phyloP scores from a whole-genome alignment of 2,888 invertebrate species.

The Aporophyla lueneburgensis region DNA sequence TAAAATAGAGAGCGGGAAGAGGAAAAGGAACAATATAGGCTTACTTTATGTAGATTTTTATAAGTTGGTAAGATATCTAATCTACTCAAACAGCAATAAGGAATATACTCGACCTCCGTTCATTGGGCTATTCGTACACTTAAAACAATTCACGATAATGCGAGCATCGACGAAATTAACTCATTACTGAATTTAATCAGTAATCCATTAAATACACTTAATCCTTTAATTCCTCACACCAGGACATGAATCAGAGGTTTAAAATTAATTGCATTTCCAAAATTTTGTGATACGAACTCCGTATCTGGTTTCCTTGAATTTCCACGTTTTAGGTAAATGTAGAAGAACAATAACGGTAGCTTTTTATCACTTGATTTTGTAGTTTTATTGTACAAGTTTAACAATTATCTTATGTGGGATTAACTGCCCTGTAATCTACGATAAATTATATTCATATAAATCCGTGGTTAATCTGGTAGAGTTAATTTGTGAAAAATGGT shows the following conservation, averaged over 20 bases:
- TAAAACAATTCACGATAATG: not conserved
- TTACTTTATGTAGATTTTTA: not conserved
- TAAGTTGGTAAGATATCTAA: not conserved
- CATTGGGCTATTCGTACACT: not conserved
- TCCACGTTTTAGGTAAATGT: not conserved
- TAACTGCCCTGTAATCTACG: slow-evolving; percentile 69
- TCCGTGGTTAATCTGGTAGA: slow-evolving; percentile 39
- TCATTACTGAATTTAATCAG: slow-evolving; percentile 22
- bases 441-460: slow-evolving; percentile 80
- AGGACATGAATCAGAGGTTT: not conserved
- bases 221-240: not conserved
- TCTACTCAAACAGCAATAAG: not conserved
- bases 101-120: not conserved
- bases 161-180: slow-evolving; percentile 17
- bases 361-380: slow-evolving; percentile 49
- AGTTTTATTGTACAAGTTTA: slow-evolving; percentile 69
- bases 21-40: not conserved
- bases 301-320: slow-evolving; percentile 36
- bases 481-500: slow-evolving; percentile 76
- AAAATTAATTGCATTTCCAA: not conserved
- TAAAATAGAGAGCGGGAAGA: not conserved
- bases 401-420: slow-evolving; percentile 65
- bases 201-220: slow-evolving; percentile 24
- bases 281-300: slow-evolving; percentile 16
- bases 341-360: slow-evolving; percentile 23